Evolutionary conservation across 1,140 invertebrate genomes (phyloP), one percentile per base, ranked within the genome.

Genomic region (Calosoma granatense): DNA sequence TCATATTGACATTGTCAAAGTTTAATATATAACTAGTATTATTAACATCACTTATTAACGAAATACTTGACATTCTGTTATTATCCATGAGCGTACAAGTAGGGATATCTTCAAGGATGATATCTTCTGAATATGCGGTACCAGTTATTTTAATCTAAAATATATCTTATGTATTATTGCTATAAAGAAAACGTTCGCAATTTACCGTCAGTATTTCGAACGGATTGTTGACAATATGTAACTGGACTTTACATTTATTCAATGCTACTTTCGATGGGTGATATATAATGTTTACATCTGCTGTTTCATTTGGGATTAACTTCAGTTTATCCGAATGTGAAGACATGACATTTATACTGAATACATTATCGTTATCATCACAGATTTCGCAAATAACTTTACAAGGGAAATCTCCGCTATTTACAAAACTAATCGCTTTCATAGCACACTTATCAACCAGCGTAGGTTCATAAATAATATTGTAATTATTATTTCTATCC

Each of bases 151-250:
- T 21, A 4, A 67, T 60, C 65, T 67, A 4, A 47, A 47, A 47
- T 47, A 47, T 47, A 12, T 47, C 15, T 12, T 47, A 4, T 6
- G 26, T 14, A 30, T 30, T 30, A 30, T 30, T 14, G 4, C 9
- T 14, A 4, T 14, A 47, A 6, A 3, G 3, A 3, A 47, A 6
- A 14, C 43, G 30, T 47, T 20, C 20, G 21, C 59, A n/a, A 58
- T 1, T 56, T 62, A 68, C 66, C 47, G 52, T 60, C 54, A 54
- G 56, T n/a, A 56, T 43, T 55, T 68, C 66, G 54, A 60, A 68
- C 2, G 66, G 66, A 60, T 68, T 68, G 39, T 64, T 58, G 1
- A 67, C 53, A 15, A 61, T 61, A 30, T 64, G 60, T 9, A 68
- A 11, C 17, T 61, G 60, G 14, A 68, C 19, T 20, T 36, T 12